Evolutionary conservation across 2,888 invertebrate species (phyloP), one percentile per base, ranked within the genome.

Genomic region (Azorinus chamasolen): DNA sequence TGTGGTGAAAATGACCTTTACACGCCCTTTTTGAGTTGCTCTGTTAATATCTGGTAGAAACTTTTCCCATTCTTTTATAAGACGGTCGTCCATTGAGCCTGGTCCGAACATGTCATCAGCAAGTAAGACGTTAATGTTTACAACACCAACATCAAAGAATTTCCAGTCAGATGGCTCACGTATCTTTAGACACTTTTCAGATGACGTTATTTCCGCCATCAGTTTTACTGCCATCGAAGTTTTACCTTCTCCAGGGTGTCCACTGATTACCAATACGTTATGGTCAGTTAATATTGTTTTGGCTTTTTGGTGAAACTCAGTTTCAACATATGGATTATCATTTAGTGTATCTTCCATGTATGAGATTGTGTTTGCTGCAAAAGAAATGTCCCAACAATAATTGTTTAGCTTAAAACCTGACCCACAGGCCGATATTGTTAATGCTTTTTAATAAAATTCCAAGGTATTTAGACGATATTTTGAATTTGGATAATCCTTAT

Each of bases 221-320:
- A 78, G 39, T 39, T 59, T 59, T 8, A 51, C 45, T 12, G 78
- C 73, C 66, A 73, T 61, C 0, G 69, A 62, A 18, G 78, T 73
- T 61, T 78, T 73, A 3, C 78, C 78, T 70, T 73, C 78, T 0
- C 77, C 77, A 22, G 72, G 68, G 41, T 72, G 72, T 24, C 77
- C 77, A 41, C 58, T 72, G 6, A 77, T 20, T n/a, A 77, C 20
- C 12, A 72, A 32, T 2, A 77, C 12, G n/a, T 59, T 45, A 16
- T 63, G 57, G 8, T 58, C 22, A 12, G 41, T 12, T 18, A 77
- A 22, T 18, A 64, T 58, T 39, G 51, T 25, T 37, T 53, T 54
- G 14, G 70, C 70, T 16, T 55, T 55, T 37, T 25, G 57, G 41
- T 70, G 55, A n/a, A 46, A 46, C 18, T 41, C n/a, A 4, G 76